phyloP scores from a whole-genome alignment of 2,113 vertebrate species.

The Gasterosteus aculeatus region DNA sequence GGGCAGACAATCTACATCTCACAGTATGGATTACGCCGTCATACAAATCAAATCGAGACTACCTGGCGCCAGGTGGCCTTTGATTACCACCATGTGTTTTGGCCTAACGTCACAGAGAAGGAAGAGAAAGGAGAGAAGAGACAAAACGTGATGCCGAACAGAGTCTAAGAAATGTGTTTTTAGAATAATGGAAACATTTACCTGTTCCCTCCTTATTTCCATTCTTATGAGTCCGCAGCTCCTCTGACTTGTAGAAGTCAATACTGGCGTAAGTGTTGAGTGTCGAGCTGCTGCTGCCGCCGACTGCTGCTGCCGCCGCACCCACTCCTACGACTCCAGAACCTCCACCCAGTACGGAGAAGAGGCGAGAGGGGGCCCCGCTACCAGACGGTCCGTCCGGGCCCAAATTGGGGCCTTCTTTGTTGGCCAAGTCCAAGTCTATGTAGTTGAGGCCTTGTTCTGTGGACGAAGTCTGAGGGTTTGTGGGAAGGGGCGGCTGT shows the following conservation, averaged over 20 bases:
- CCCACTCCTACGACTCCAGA: constrained; percentile 50
- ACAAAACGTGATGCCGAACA: background rate
- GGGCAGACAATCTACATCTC: constrained; percentile 34
- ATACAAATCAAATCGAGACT: constrained; percentile 43
- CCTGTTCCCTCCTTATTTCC: constrained; percentile 79
- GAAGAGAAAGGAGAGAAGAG: background rate
- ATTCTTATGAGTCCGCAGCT: constrained; percentile 76
- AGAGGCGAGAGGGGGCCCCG: constrained; percentile 75
- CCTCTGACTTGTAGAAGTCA: constrained; percentile 84
- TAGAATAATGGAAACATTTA: constrained; percentile 44
- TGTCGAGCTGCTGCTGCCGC: constrained; percentile 59
- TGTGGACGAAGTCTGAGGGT: constrained; percentile 62
- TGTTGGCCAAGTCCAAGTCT: constrained; percentile 85
- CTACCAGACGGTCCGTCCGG: constrained; percentile 69
- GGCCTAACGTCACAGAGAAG: constrained; percentile 1
- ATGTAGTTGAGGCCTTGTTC: constrained; percentile 87
- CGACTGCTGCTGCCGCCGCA: constrained; percentile 56
- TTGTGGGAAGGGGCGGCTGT: constrained; percentile 55
- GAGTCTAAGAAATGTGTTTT: background rate
- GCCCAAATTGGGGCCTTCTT: constrained; percentile 71
- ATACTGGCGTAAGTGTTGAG: constrained; percentile 85
- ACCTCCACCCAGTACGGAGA: constrained; percentile 69
- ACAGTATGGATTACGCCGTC: constrained; percentile 25
- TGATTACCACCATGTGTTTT: constrained; percentile 54
- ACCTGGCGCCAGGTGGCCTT: constrained; percentile 61